Percentiles rank a stretch among this genome's conserved stretches.
These are phyloP conservation scores for Sphinx pinastri DNA, from an alignment of 2,888 invertebrate species.

Conservation along the genomic window DNA sequence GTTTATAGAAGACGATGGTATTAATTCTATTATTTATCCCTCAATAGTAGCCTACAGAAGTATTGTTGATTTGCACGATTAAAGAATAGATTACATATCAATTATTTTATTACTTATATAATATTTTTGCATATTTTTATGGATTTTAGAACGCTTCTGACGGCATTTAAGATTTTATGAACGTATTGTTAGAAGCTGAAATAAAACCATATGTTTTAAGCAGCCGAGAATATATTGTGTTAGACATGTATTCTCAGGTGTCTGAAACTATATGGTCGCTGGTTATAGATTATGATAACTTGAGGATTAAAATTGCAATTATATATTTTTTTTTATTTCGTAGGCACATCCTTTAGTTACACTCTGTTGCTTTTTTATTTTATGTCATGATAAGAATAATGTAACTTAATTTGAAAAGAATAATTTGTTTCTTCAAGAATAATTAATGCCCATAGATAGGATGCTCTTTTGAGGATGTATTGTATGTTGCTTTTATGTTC, in stretches of 20 bases:
- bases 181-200: neutral
- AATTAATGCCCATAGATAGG: too few relatives aligned
- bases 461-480: slow-evolving; percentile 5
- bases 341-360: too few relatives aligned
- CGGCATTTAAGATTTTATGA: neutral
- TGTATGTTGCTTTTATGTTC: slow-evolving; percentile 1
- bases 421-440: neutral
- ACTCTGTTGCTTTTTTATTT: neutral
- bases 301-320: too few relatives aligned
- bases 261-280: too few relatives aligned
- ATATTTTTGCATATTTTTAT: neutral
- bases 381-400: neutral
- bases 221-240: too few relatives aligned
- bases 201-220: neutral
- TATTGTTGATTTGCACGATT: slow-evolving; percentile 22
- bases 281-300: too few relatives aligned
- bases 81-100: neutral
- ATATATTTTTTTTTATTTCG: too few relatives aligned
- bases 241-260: too few relatives aligned
- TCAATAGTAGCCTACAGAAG: slow-evolving; percentile 34
- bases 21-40: slow-evolving; percentile 47
- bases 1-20: slow-evolving; percentile 70
- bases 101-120: neutral
- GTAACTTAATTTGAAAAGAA: neutral
- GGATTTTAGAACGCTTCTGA: neutral